Percentiles rank a stretch among this genome's conserved stretches.
Conservation (phyloP, 2,113 vertebrate species). For the Corythoichthys intestinalis region DNA sequence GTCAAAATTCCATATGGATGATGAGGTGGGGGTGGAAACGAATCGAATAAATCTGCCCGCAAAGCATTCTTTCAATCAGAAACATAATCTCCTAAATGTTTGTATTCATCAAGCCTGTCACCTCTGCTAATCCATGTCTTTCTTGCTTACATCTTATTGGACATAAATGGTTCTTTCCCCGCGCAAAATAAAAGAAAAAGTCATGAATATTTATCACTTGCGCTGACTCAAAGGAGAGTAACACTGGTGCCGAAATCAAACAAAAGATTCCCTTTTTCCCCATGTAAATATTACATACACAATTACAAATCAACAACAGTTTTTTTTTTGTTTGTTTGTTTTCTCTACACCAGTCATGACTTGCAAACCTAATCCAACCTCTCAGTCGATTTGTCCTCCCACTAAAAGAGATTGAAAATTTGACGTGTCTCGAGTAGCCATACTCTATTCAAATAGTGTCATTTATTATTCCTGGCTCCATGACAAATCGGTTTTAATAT, state of each 20-base stretch:
- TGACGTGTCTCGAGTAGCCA: conserved; percentile 56
- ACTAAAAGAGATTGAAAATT: conserved; percentile 67
- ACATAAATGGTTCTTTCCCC: conserved; percentile 60
- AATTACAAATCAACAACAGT: conserved; percentile 71
- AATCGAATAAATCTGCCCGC: conserved; percentile 65
- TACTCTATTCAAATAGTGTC: conserved; percentile 55
- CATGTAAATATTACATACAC: conserved; percentile 68
- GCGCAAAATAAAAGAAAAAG: conserved; percentile 15
- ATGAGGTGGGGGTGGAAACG: conserved; percentile 33
- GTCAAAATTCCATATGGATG: conserved; percentile 63
- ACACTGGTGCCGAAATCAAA: conserved; percentile 57
- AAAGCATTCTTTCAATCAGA: conserved; percentile 72
- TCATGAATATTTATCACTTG: conserved; percentile 68
- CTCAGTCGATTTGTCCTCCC: conserved; percentile 69
- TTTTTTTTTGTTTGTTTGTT: conserved; percentile 18
- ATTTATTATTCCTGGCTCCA: conserved; percentile 58
- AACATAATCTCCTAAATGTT: conserved; percentile 74
- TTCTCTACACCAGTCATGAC: conserved; percentile 60
- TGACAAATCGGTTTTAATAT: conserved; percentile 61
- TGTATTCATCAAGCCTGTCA: conserved; percentile 71
- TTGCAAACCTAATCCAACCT: conserved; percentile 65
- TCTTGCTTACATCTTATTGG: conserved; percentile 51
- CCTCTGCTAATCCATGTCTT: conserved; percentile 62
- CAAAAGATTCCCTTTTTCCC: conserved; percentile 70
- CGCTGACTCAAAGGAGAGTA: conserved; percentile 60